Evolutionary conservation across 1,140 invertebrate genomes (phyloP).

Genomic region (Procambarus clarkii): DNA sequence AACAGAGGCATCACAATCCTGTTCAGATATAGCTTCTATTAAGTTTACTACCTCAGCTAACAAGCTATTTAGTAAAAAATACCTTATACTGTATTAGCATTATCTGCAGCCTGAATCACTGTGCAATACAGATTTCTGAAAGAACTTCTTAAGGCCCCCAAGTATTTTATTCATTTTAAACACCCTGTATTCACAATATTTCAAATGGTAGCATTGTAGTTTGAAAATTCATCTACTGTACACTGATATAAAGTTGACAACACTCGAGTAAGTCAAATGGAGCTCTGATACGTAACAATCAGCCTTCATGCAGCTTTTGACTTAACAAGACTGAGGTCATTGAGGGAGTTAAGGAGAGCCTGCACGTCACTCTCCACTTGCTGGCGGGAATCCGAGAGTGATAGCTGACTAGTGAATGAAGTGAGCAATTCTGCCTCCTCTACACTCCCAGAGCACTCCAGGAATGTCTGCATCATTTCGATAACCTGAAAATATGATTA

Average conservation of each 20-base stretch:
- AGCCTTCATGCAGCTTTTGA: background rate
- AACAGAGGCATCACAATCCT: too few relatives aligned
- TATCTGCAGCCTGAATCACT: background rate
- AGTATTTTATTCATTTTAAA: background rate
- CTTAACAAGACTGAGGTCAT: conserved; percentile 53
- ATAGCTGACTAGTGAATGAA: conserved; percentile 50
- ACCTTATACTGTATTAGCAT: background rate
- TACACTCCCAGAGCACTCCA: conserved; percentile 54
- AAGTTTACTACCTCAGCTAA: too few relatives aligned
- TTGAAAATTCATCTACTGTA: background rate
- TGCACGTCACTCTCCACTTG: conserved; percentile 45
- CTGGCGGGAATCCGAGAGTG: conserved; percentile 52
- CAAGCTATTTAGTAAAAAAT: background rate
- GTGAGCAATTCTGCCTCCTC: conserved; percentile 55
- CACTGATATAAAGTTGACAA: background rate
- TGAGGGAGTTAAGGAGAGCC: conserved; percentile 43
- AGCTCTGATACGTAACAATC: background rate
- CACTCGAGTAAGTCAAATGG: background rate
- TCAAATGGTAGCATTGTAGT: background rate
- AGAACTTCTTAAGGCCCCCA: background rate
- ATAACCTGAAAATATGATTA: conserved; percentile 52
- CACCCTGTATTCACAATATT: background rate
- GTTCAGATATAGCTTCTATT: too few relatives aligned
- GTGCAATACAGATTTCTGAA: background rate
- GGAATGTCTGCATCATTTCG: conserved; percentile 62